Percentiles rank a stretch among this genome's conserved stretches.
Conservation (phyloP, 2,113 vertebrate species). For the Perognathus longimembris region DNA sequence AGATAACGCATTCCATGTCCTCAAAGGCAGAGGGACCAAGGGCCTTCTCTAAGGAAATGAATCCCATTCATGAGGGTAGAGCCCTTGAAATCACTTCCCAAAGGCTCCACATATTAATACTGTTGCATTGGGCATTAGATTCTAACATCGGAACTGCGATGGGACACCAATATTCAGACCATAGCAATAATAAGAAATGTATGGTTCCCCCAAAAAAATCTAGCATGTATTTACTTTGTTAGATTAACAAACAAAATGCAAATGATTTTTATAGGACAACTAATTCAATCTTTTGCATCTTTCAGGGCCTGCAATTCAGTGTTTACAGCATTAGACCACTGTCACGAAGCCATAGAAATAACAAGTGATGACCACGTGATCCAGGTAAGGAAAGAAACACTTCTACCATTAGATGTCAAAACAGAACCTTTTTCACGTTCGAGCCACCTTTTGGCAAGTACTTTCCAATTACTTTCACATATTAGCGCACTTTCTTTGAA, state of each 20-base stretch:
- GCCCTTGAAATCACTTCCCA: neutral
- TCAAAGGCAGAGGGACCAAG: neutral
- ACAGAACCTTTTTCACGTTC: neutral
- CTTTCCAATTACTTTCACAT: slow-evolving; percentile 26
- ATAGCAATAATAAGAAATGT: neutral
- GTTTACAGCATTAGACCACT: slow-evolving; percentile 95
- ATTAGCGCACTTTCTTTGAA: slow-evolving; percentile 34
- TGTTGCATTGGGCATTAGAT: neutral
- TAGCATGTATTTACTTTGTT: neutral
- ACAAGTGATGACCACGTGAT: slow-evolving; percentile 97
- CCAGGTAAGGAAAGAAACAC: slow-evolving; percentile 88
- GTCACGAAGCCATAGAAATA: slow-evolving; percentile 97
- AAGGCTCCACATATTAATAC: neutral
- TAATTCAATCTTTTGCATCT: slow-evolving; percentile 78
- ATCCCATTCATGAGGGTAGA: neutral
- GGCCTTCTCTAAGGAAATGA: neutral
- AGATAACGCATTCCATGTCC: neutral
- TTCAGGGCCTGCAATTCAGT: slow-evolving; percentile 95
- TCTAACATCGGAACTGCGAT: neutral
- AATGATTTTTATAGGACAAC: slow-evolving; percentile 38
- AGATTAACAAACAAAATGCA: slow-evolving; percentile 17
- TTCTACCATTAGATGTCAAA: slow-evolving; percentile 27
- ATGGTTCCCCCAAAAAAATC: slow-evolving; percentile 1
- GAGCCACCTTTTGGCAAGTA: neutral
- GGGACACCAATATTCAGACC: neutral